A percentile compares a stretch with the other conserved stretches of the same genome.
phyloP scores from a whole-genome alignment of 1,140 invertebrate species.

The Zeugodacus cucurbitae region DNA sequence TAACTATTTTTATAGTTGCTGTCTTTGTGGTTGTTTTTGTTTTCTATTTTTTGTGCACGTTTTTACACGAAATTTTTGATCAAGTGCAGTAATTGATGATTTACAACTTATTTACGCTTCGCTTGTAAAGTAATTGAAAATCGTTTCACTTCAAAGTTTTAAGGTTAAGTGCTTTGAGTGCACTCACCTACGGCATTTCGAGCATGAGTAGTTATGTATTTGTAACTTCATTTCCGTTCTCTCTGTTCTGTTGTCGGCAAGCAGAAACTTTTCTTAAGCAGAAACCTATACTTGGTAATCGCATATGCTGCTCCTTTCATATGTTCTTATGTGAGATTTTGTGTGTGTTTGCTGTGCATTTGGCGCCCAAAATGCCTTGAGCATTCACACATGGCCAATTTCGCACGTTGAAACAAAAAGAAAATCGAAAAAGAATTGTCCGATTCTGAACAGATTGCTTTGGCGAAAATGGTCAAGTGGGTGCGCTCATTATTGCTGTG shows the following conservation, averaged over 20 bases:
- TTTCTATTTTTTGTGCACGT: neutral
- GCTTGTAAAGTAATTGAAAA: constrained; percentile 43
- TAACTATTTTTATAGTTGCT: neutral
- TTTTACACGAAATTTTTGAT: neutral
- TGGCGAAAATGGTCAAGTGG: constrained; percentile 7
- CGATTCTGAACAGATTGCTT: neutral
- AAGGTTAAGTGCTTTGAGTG: constrained; percentile 38
- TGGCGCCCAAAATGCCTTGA: constrained; percentile 5
- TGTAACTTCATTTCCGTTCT: neutral
- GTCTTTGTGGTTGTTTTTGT: neutral
- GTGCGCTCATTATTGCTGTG: neutral
- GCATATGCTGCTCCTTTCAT: neutral
- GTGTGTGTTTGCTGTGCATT: neutral
- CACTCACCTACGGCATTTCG: constrained; percentile 5
- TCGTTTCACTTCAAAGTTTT: constrained; percentile 32
- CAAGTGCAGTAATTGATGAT: constrained; percentile 42
- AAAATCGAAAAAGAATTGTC: neutral
- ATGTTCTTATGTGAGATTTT: neutral
- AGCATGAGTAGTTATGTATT: no score
- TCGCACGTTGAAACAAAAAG: neutral
- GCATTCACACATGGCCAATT: constrained; percentile 7
- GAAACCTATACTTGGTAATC: neutral
- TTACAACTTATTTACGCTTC: constrained; percentile 44
- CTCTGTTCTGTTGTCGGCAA: neutral
- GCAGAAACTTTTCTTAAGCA: constrained; percentile 13